phyloP scores from a whole-genome alignment of 2,888 invertebrate species.

The Harpalus rufipes region DNA sequence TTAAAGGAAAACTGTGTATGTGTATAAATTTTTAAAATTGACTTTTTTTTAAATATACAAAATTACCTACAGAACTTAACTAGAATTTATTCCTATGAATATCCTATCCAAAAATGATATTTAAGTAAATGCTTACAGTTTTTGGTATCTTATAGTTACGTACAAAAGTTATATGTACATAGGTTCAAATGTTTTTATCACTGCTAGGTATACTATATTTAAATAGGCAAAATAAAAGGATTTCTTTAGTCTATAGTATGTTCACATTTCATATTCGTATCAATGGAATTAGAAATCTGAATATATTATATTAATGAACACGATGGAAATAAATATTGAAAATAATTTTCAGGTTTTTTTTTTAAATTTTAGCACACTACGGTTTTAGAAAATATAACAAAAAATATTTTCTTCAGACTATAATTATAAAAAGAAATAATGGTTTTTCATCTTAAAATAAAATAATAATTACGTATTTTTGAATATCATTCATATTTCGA shows the following conservation, averaged over 20 bases:
- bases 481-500: too few relatives aligned
- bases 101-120: conserved; percentile 44
- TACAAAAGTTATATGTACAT: conserved; percentile 57
- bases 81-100: conserved; percentile 30
- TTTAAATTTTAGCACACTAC: background rate
- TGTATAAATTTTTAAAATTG: background rate
- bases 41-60: background rate
- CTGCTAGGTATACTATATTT: conserved; percentile 23
- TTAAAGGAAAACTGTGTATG: background rate
- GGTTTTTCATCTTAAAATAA: too few relatives aligned
- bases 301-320: background rate
- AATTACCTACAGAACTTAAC: conserved; percentile 4
- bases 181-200: conserved; percentile 41
- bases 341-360: background rate
- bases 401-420: background rate
- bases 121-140: conserved; percentile 57
- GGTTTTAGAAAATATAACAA: background rate
- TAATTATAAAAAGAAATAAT: too few relatives aligned
- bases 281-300: background rate
- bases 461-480: too few relatives aligned
- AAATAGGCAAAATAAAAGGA: conserved; percentile 27
- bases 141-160: conserved; percentile 56
- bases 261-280: background rate
- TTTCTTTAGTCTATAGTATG: background rate
- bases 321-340: background rate